Conservation (phyloP, 2,888 invertebrate species). For the Muschampia plurimacula region DNA sequence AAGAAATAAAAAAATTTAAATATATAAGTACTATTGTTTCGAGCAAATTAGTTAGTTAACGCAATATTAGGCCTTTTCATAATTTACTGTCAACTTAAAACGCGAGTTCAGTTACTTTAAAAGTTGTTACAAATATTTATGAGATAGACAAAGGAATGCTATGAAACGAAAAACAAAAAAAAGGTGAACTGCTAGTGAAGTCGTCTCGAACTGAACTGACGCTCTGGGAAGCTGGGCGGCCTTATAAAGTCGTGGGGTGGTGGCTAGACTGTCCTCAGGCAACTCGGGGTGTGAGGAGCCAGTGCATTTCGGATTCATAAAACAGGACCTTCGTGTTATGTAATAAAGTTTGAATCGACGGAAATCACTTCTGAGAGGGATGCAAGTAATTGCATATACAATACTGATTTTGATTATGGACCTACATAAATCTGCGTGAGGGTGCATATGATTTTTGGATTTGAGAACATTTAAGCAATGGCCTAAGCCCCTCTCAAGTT, state of each 20-base stretch:
- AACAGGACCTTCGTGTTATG: slow-evolving; percentile 16
- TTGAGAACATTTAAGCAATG: background rate
- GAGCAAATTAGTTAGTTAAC: background rate
- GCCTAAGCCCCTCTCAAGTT: too few species aligned
- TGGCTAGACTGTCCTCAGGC: slow-evolving; percentile 1
- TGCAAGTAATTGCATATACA: slow-evolving; percentile 29
- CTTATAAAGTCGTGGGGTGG: slow-evolving; percentile 27
- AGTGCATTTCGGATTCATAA: background rate
- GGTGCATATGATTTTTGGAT: slow-evolving; percentile 1
- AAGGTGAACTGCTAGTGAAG: background rate
- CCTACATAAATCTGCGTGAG: slow-evolving; percentile 12
- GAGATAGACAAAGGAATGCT: background rate
- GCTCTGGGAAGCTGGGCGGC: background rate
- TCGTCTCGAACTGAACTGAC: slow-evolving; percentile 19
- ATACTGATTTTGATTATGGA: slow-evolving; percentile 13
- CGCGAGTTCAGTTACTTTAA: background rate
- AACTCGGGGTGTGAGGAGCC: slow-evolving; percentile 5
- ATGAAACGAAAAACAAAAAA: background rate
- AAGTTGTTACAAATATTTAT: background rate
- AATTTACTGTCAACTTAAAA: background rate
- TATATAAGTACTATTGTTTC: background rate
- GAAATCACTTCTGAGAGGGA: slow-evolving; percentile 21
- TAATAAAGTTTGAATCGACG: slow-evolving; percentile 20
- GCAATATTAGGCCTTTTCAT: background rate
- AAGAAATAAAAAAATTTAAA: too few species aligned